Evolutionary conservation across 1,140 invertebrate genomes (phyloP).

Genomic region (Cherax destructor): DNA sequence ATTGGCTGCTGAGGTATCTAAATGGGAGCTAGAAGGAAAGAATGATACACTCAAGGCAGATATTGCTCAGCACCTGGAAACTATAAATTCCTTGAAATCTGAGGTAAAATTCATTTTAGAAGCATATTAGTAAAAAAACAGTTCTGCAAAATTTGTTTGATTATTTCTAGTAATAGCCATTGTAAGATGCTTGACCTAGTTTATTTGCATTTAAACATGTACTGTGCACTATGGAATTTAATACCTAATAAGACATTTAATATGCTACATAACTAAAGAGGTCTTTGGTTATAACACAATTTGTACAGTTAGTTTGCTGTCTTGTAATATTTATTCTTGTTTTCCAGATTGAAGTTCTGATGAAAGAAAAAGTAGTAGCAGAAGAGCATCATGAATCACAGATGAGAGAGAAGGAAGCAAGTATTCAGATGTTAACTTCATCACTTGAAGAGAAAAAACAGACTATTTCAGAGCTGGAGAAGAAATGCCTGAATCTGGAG

Average conservation of each 20-base stretch:
- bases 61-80: neutral
- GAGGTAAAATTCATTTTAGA: slow-evolving; percentile 2
- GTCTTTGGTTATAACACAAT: too few species aligned
- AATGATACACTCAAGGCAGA: slow-evolving; percentile 44
- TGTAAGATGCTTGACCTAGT: too few species aligned
- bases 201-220: too few species aligned
- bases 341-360: slow-evolving; percentile 12
- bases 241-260: too few species aligned
- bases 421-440: neutral
- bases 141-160: too few species aligned
- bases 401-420: neutral
- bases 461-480: neutral
- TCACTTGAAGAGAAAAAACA: neutral
- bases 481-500: neutral
- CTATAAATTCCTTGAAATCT: neutral
- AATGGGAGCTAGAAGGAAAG: slow-evolving; percentile 52
- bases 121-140: too few species aligned
- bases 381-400: neutral
- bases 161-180: too few species aligned
- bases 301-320: too few species aligned
- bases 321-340: neutral
- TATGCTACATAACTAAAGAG: too few species aligned
- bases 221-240: too few species aligned
- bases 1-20: slow-evolving; percentile 40
- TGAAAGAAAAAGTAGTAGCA: neutral